Percentiles rank a stretch among this genome's conserved stretches.
Evolutionary conservation across 2,113 vertebrate genomes (phyloP).

Genomic region (Pseudopodoces humilis): DNA sequence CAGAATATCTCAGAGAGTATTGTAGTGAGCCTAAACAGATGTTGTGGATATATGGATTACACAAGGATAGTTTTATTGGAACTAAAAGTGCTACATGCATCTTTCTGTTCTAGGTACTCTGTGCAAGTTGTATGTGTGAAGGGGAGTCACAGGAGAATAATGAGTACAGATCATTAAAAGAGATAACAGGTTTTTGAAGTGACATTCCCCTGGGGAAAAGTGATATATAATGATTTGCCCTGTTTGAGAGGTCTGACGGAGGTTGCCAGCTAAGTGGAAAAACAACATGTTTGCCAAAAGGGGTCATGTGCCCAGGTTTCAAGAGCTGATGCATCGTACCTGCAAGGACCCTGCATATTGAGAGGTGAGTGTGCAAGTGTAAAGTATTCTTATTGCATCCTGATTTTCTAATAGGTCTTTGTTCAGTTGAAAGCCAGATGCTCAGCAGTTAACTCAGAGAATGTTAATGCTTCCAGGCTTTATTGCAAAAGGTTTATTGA

Average conservation of each 20-base stretch:
- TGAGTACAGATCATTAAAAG: not conserved
- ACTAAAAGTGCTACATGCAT: not conserved
- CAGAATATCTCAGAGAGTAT: not conserved
- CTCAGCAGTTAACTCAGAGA: not conserved
- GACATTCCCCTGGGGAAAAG: not conserved
- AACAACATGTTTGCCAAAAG: not conserved
- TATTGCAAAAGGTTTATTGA: not conserved
- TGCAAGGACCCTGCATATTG: accelerated
- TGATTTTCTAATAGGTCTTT: not conserved
- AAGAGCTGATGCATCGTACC: accelerated
- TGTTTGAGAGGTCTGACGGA: not conserved
- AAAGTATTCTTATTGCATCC: not conserved
- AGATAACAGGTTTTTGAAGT: not conserved
- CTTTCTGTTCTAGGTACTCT: not conserved
- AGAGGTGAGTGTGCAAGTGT: not conserved
- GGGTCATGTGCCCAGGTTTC: not conserved
- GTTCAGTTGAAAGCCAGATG: not conserved
- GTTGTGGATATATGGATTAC: not conserved
- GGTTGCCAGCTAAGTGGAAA: not conserved
- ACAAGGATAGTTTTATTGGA: not conserved
- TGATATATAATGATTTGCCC: not conserved
- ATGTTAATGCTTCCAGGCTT: not conserved
- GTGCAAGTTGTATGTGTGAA: not conserved
- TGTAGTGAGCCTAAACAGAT: not conserved
- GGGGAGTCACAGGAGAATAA: not conserved